Evolutionary conservation across 2,888 invertebrate genomes (phyloP), one percentile per base, ranked within the genome.

Genomic region (Lasioglossum oenotherae): DNA sequence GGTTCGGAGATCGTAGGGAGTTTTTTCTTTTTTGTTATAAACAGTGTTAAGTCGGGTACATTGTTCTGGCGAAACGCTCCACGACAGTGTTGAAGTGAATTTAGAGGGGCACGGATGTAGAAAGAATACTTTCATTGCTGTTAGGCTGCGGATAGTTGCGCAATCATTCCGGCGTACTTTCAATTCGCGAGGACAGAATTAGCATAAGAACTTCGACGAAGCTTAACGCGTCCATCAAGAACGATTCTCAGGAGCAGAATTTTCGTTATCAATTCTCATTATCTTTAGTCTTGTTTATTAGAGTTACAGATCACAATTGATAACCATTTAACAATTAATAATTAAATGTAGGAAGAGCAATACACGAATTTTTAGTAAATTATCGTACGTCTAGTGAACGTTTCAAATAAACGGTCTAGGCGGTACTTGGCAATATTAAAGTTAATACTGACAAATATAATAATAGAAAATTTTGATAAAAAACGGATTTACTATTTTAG

Each of bases 1-100:
- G 82, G 71, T 53, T 60, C 71, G 60, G 23, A 57, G 69, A 75
- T 83, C 60, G 38, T 41, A 72, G 31, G 53, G 57, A 76, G 82
- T 83, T 69, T 31, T 19, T 67, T n/a, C n/a, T n/a, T 69, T 69
- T 71, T 82, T 23, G 71, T 82, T 82, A 75, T 35, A 82, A 83
- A 83, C 75, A 72, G 74, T 44, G 31, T 35, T 16, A 41, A 75
- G 53, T 82, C 75, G 35, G 76, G 49, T 83, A 82, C 75, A 82
- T 49, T 19, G 35, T 72, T 57, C 71, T 49, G 75, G 71, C 41
- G 82, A 72, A 83, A 83, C 41, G n/a, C 49, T 64, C 49, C 46
- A 41, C n/a, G 72, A 46, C 31, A 31, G n/a, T 49, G 41, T 64
- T 31, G 10, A 75, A 41, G 46, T 60, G 16, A 35, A n/a, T 46